phyloP scores from a whole-genome alignment of 2,888 invertebrate species.

The Neoaliturus tenellus region DNA sequence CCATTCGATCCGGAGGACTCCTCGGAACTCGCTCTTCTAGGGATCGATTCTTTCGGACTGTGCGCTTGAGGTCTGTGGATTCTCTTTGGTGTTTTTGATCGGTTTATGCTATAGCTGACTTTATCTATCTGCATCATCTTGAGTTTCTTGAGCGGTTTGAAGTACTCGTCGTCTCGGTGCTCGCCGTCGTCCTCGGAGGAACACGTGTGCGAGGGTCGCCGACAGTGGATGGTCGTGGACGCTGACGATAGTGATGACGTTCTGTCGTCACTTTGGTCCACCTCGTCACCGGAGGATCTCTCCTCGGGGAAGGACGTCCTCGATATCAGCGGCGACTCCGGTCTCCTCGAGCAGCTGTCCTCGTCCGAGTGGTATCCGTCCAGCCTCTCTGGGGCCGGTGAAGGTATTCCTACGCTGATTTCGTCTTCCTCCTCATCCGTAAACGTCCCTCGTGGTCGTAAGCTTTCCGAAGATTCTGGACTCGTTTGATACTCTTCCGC shows the following conservation, averaged over 20 bases:
- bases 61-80: conserved; percentile 59
- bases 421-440: conserved; percentile 79
- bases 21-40: conserved; percentile 54
- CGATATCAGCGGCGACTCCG: conserved; percentile 66
- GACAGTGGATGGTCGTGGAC: conserved; percentile 59
- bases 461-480: conserved; percentile 47
- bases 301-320: conserved; percentile 66
- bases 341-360: conserved; percentile 66
- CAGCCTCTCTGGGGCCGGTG: conserved; percentile 72
- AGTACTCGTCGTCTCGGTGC: conserved; percentile 81
- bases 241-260: conserved; percentile 59
- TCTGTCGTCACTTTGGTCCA: conserved; percentile 59
- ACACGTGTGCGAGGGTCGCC: conserved; percentile 55
- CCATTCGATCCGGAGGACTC: conserved; percentile 75
- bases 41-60: conserved; percentile 54
- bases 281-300: conserved; percentile 64
- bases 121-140: conserved; percentile 80
- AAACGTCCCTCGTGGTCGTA: conserved; percentile 70
- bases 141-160: conserved; percentile 86
- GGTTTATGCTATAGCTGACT: conserved; percentile 67
- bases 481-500: conserved; percentile 51
- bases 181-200: conserved; percentile 58
- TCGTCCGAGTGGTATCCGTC: conserved; percentile 67
- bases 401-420: conserved; percentile 87
- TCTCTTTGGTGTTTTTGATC: conserved; percentile 66